A percentile compares a stretch with the other conserved stretches of the same genome.
phyloP scores from a whole-genome alignment of 1,140 invertebrate species.

The Diabrotica undecimpunctata region DNA sequence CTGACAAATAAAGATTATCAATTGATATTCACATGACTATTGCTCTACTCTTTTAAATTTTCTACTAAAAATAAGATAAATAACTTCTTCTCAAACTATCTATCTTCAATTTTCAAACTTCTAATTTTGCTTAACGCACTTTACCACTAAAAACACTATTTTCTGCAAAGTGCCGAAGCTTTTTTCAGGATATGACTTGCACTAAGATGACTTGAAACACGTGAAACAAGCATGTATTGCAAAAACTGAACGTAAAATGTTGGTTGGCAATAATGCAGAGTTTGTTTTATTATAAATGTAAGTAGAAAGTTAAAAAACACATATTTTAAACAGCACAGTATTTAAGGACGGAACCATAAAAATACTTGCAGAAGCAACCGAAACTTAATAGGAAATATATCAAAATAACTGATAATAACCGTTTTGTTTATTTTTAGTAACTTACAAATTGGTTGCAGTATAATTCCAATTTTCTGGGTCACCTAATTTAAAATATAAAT shows the following conservation, averaged over 20 bases:
- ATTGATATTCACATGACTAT: not conserved
- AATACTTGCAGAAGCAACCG: no score
- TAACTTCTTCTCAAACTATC: slow-evolving; percentile 10
- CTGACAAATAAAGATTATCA: not conserved
- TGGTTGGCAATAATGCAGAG: not conserved
- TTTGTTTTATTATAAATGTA: not conserved
- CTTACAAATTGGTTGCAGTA: no score
- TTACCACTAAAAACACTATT: slow-evolving; percentile 7
- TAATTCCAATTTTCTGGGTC: no score
- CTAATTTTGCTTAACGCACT: slow-evolving; percentile 18
- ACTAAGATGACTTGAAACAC: slow-evolving; percentile 1
- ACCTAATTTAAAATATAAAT: no score
- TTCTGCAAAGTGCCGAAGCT: slow-evolving; percentile 12
- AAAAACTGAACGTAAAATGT: slow-evolving; percentile 5
- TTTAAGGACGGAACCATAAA: no score
- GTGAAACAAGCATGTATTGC: slow-evolving; percentile 8
- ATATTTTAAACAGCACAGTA: no score
- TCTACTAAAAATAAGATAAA: slow-evolving; percentile 6
- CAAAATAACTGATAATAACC: no score
- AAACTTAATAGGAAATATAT: no score
- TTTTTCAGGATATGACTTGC: not conserved
- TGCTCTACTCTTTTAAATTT: slow-evolving; percentile 1
- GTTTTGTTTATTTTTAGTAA: no score
- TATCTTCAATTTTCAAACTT: slow-evolving; percentile 9
- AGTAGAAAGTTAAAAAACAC: no score